Evolutionary conservation across 2,113 vertebrate genomes (phyloP).

Genomic region (Galeopterus variegatus): DNA sequence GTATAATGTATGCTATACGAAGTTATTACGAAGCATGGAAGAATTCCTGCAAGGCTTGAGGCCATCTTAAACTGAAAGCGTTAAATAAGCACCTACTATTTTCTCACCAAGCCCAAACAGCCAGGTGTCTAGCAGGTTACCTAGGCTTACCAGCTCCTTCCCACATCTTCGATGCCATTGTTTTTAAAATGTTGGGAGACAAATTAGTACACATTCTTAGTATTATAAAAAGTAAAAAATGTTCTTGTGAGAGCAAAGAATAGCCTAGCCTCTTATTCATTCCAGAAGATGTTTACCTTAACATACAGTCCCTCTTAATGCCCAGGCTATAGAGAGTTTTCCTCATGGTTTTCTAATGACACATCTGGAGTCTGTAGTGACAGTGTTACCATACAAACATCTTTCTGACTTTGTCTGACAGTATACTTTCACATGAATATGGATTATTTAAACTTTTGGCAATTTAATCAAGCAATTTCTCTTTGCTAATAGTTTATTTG

Average conservation of each 20-base stretch:
- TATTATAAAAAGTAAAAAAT: not conserved
- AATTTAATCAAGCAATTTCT: slow-evolving; percentile 54
- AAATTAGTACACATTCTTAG: not conserved
- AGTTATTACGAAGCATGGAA: too few species aligned
- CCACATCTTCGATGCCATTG: too few species aligned
- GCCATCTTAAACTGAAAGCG: too few species aligned
- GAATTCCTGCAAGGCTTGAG: too few species aligned
- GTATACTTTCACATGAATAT: slow-evolving; percentile 2
- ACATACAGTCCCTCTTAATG: slow-evolving; percentile 1
- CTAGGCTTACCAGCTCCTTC: too few species aligned
- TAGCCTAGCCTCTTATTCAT: not conserved
- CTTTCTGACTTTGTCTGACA: not conserved
- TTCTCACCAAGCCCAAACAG: too few species aligned
- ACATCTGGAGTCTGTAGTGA: slow-evolving; percentile 3
- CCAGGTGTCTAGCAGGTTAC: too few species aligned
- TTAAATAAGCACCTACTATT: too few species aligned
- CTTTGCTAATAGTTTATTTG: not conserved
- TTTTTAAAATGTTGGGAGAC: slow-evolving; percentile 8
- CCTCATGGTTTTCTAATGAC: not conserved
- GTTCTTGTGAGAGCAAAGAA: not conserved
- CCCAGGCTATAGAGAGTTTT: not conserved
- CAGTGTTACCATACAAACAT: not conserved
- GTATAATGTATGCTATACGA: too few species aligned
- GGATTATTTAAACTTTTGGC: slow-evolving; percentile 52
- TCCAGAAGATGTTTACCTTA: slow-evolving; percentile 23